Conservation (phyloP, 1,140 invertebrate genomes). For the Diachasmimorpha longicaudata region DNA sequence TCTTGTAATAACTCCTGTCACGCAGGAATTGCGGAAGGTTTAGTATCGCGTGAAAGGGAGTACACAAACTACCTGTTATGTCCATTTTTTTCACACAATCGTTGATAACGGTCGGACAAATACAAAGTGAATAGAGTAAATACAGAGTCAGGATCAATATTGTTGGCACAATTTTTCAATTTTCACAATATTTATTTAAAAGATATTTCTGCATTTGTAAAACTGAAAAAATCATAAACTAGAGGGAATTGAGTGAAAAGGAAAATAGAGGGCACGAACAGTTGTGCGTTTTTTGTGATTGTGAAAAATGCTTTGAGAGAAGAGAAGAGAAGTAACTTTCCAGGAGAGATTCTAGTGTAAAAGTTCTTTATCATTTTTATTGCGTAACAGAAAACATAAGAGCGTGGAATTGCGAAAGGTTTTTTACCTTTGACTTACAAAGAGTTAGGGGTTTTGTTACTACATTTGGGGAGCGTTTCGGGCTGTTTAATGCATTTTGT, state of each 20-base stretch:
- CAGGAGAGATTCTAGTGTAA: neutral
- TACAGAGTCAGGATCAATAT: neutral
- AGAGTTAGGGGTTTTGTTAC: neutral
- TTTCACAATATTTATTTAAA: neutral
- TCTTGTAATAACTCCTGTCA: conserved; percentile 4
- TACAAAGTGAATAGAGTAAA: neutral
- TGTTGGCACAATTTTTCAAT: neutral
- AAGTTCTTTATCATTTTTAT: neutral
- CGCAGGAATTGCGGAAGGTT: neutral
- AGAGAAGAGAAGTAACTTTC: neutral
- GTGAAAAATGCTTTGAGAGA: neutral
- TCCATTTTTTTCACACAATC: neutral
- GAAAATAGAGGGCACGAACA: neutral
- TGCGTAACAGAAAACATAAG: neutral
- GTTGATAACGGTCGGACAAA: neutral
- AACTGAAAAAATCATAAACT: neutral
- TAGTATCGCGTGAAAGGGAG: neutral
- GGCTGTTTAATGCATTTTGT: too few species aligned
- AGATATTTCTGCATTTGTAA: neutral
- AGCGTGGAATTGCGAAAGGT: neutral
- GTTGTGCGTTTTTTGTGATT: neutral
- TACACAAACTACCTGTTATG: neutral
- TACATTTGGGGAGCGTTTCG: too few species aligned
- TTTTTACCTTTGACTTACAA: neutral
- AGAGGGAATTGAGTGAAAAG: neutral